A percentile compares a stretch with the other conserved stretches of the same genome.
Evolutionary conservation across 2,797 vertebrate genomes (phyloP).

Genomic region (Microctenopoma stevenorrisi): DNA sequence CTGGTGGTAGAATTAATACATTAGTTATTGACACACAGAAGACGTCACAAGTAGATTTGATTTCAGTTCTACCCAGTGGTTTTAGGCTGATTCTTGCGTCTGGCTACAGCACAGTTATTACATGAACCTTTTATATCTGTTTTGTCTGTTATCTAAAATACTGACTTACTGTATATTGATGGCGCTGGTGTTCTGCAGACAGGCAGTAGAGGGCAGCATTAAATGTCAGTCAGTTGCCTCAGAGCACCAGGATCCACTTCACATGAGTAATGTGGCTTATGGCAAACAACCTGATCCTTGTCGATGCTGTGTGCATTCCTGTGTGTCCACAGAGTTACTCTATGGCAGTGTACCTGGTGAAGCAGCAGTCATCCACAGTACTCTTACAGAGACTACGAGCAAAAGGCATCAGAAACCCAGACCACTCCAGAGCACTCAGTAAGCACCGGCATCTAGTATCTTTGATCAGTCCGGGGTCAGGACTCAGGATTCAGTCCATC

Average conservation of each 20-base stretch:
- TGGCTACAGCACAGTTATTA: not conserved
- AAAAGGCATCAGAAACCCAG: constrained; percentile 98
- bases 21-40: too few relatives aligned
- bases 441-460: constrained; percentile 59
- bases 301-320: not conserved
- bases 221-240: not conserved
- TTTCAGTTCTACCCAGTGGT: too few relatives aligned
- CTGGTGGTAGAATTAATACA: too few relatives aligned
- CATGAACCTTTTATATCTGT: too few relatives aligned
- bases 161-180: not conserved
- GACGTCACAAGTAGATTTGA: too few relatives aligned
- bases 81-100: too few relatives aligned
- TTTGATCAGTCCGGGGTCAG: not conserved
- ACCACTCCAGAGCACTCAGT: constrained; percentile 99
- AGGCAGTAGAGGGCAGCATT: constrained; percentile 9
- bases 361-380: constrained; percentile 95
- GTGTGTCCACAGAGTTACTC: constrained; percentile 91
- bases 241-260: not conserved
- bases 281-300: not conserved
- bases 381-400: constrained; percentile 95
- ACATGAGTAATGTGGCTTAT: not conserved
- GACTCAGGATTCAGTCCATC: too few relatives aligned
- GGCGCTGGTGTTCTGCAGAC: not conserved
- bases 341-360: constrained; percentile 98
- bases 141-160: too few relatives aligned